Percentiles rank a stretch among this genome's conserved stretches.
Conservation (phyloP, 2,113 vertebrate species). For the Recurvirostra avosetta region DNA sequence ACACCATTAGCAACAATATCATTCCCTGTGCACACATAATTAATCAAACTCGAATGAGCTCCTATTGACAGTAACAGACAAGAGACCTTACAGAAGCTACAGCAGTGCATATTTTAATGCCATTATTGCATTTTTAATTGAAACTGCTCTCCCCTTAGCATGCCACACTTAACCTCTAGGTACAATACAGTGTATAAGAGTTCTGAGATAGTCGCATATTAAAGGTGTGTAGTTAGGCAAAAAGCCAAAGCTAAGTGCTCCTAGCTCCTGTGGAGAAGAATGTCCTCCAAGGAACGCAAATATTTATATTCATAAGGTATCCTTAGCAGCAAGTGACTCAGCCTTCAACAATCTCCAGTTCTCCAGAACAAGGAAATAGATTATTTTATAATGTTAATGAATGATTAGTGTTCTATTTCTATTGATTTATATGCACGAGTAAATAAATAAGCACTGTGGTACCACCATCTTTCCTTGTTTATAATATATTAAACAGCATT, state of each 20-base stretch:
- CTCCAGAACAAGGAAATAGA: not conserved
- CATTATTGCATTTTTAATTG: not conserved
- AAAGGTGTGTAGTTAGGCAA: conserved; percentile 5
- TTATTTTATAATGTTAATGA: not conserved
- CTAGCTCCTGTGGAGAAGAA: not conserved
- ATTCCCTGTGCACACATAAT: not conserved
- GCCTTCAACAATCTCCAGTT: not conserved
- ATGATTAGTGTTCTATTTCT: not conserved
- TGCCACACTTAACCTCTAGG: not conserved
- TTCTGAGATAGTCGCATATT: not conserved
- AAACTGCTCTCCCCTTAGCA: not conserved
- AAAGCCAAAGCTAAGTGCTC: conserved; percentile 26
- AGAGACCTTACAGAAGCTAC: not conserved
- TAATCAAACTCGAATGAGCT: not conserved
- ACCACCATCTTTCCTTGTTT: not conserved
- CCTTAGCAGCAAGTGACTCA: conserved; percentile 16
- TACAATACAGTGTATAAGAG: not conserved
- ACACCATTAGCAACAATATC: not conserved
- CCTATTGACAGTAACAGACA: not conserved
- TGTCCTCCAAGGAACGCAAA: conserved; percentile 36
- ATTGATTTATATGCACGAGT: not conserved
- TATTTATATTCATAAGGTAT: conserved; percentile 41
- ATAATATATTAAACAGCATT: not conserved
- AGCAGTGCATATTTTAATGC: not conserved
- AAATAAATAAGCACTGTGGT: not conserved